Evolutionary conservation across 2,113 vertebrate species (phyloP), one percentile per base, ranked within the genome.

Genomic region (Antidorcas marsupialis): DNA sequence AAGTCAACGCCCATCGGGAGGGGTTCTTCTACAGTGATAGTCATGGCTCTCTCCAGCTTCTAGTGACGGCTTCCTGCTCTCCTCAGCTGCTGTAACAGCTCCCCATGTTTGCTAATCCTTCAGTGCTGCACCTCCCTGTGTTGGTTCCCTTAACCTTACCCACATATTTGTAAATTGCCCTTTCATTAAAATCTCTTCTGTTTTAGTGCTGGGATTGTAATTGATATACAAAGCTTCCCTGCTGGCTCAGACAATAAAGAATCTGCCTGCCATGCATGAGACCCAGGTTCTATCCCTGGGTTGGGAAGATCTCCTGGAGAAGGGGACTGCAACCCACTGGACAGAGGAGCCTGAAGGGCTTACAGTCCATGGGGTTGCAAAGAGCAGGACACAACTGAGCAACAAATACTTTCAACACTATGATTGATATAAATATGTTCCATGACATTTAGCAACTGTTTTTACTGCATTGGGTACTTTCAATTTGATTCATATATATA

Each of bases 61-160:
- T 30, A 1, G 47, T 1, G 21, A 36, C 0, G 27, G 39, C 39
- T 82, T 62, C 52, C 55, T 74, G 23, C 5, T 23, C 28, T 59
- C 33, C 43, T 14, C 2, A 0, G 9, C 25, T 43, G 19, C 23
- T 2, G 3, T 7, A 14, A 60, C 1, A 2, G 5, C 2, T 50
- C 50, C 23, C 4, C 7, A 10, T 0, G 4, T 15, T 47, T 27
- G 8, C 62, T 12, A 5, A 21, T 45, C 19, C 21, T 52, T 36
- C 4, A 8, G 12, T 6, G 1, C 6, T 21, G 0, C 17, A 19
- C 27, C 39, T 52, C 76, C 64, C 30, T 50, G 3, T 8, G 9
- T 47, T 17, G 19, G 23, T 19, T 53, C 25, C 17, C 45, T 81
- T 53, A 81, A 47, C 13, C 11, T 45, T 81, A 53, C 19, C 14